These are phyloP conservation scores for Pristionchus fissidentatus DNA, from an alignment of 2,888 invertebrate genomes.

Conservation along the genomic window DNA sequence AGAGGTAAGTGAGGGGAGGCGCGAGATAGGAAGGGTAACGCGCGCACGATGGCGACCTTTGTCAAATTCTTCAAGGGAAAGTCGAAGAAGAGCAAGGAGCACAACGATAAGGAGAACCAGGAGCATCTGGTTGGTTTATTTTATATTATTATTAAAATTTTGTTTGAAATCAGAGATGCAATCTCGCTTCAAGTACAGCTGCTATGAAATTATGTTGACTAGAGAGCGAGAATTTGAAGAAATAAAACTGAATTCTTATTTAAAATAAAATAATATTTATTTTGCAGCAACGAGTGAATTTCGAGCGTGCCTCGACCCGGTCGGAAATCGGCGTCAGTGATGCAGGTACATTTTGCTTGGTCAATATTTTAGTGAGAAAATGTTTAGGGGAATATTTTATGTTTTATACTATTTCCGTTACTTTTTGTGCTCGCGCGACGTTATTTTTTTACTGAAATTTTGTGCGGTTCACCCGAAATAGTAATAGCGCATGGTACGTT, in stretches of 20 bases:
- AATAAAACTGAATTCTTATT: neutral
- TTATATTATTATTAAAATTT: neutral
- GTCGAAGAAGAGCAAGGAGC: neutral
- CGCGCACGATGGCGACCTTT: slow-evolving; percentile 1
- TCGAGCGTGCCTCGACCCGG: slow-evolving; percentile 21
- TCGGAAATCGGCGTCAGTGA: slow-evolving; percentile 17
- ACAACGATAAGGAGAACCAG: slow-evolving; percentile 28
- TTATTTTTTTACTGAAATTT: no score
- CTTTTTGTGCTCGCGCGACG: no score
- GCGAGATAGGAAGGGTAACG: no score
- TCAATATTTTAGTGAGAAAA: no score
- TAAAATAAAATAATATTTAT: neutral
- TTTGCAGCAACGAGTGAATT: slow-evolving; percentile 21
- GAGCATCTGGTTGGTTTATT: neutral
- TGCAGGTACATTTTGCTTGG: no score
- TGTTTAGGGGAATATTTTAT: no score
- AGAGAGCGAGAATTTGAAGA: no score
- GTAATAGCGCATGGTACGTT: neutral
- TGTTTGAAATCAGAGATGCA: neutral
- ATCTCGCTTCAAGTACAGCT: neutral
- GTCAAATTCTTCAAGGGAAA: slow-evolving; percentile 26
- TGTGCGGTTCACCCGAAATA: neutral
- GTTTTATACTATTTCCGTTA: no score
- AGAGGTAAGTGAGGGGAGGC: slow-evolving; percentile 22
- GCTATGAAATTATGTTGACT: neutral